Evolutionary conservation across 2,113 vertebrate species (phyloP), one percentile per base, ranked within the genome.

Genomic region (Dryoscopus gambensis): DNA sequence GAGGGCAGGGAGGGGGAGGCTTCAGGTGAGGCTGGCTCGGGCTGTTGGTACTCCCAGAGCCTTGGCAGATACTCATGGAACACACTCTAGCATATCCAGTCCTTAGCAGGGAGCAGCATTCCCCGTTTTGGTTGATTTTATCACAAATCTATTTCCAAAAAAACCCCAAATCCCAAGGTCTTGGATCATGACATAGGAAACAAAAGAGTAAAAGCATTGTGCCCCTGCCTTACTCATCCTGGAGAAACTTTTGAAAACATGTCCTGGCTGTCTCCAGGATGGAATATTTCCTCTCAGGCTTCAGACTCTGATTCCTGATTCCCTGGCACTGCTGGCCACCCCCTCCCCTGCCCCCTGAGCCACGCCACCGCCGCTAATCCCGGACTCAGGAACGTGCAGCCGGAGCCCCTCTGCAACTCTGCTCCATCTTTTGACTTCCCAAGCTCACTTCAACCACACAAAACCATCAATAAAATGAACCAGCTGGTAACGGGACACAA

Each of bases 381-480:
- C 62, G 65, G 74, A 27, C 5, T 24, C n/a, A 7, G 50, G 64
- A 57, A 44, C 1, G 0, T 53, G 79, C 70, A 94, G 75, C 52
- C 3, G 2, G 60, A 90, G 69, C 74, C 78, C 79, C 19, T 75
- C 55, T 85, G 89, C 22, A 73, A 20, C 52, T 53, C 50, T 12
- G 69, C 47, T 94, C 60, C 53, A 6, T 70, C 86, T 71, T 94
- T 75, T 75, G 75, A 83, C 94, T 95, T 79, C 31, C 75, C 79
- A 70, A 90, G 42, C 62, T 79, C 79, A 30, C 74, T 88, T 67
- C 60, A 81, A 2, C 9, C n/a, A 8, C 31, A 78, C 47, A 85
- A 85, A 90, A 11, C 47, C 30, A 6, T 19, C 56, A 78, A 14
- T 65, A 75, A 63, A 92, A 82, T 5, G 42, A 53, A 49, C 28